Conservation (phyloP, 2,113 vertebrate species). For the Odocoileus hemionus region DNA sequence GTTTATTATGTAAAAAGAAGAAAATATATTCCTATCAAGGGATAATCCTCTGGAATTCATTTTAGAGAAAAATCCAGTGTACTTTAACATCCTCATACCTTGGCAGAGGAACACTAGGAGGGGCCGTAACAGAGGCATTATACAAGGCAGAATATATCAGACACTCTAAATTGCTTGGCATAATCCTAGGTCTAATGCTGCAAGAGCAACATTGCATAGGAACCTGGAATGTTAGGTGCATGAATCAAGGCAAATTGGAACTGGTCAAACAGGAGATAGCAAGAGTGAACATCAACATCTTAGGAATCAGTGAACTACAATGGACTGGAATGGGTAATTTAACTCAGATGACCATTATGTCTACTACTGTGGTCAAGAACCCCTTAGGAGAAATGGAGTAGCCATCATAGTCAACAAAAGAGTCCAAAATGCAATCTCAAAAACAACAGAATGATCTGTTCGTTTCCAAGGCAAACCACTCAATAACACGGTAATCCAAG, state of each 20-base stretch:
- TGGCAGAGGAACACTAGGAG: neutral
- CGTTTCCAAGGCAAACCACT: neutral
- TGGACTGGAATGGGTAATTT: neutral
- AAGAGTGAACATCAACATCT: neutral
- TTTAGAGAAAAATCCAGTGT: constrained; percentile 5
- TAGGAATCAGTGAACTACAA: neutral
- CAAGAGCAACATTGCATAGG: neutral
- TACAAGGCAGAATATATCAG: neutral
- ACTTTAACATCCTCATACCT: neutral
- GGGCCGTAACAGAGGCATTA: neutral
- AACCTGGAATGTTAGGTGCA: neutral
- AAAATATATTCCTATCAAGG: neutral
- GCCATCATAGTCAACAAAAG: neutral
- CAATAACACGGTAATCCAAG: neutral
- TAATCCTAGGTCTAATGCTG: neutral
- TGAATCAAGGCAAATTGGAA: neutral
- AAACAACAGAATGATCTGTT: neutral
- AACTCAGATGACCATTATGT: neutral
- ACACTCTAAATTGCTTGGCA: neutral
- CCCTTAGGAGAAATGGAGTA: neutral
- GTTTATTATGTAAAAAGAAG: neutral
- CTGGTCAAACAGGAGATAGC: neutral
- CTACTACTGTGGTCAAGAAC: neutral
- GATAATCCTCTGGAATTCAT: neutral
- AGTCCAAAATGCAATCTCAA: neutral